These are phyloP conservation scores for Bradypodion pumilum DNA, from an alignment of 2,797 vertebrate species.

Conservation along the genomic window DNA sequence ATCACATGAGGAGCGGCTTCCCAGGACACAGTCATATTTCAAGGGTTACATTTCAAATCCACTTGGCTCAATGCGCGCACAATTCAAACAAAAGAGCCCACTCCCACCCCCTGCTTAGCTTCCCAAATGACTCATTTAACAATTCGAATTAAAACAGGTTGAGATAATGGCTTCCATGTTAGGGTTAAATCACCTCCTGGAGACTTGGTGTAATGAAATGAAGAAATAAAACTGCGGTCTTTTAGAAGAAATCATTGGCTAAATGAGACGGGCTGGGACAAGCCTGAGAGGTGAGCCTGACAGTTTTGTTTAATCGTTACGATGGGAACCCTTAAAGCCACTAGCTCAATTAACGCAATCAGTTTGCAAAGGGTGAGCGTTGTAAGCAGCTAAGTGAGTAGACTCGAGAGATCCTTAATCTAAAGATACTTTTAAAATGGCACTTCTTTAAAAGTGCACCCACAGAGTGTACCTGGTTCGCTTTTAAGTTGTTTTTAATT, in stretches of 20 bases:
- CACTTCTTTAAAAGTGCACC: neutral
- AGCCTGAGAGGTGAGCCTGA: conserved; percentile 1
- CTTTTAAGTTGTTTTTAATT: conserved; percentile 23
- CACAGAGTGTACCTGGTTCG: neutral
- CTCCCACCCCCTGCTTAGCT: neutral
- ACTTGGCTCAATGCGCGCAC: neutral
- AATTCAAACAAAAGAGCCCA: neutral
- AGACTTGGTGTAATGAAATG: conserved; percentile 55
- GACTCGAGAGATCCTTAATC: conserved; percentile 1
- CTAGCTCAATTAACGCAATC: conserved; percentile 47
- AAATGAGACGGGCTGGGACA: conserved; percentile 49
- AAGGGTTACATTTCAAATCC: conserved; percentile 48
- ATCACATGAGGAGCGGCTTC: neutral
- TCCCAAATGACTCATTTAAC: conserved; percentile 57
- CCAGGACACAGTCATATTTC: neutral
- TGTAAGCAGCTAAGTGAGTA: conserved; percentile 20
- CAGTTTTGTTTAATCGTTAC: conserved; percentile 28
- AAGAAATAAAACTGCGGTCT: conserved; percentile 36
- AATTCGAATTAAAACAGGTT: conserved; percentile 62
- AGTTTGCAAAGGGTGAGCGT: conserved; percentile 36
- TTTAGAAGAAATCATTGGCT: conserved; percentile 52
- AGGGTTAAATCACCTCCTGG: conserved; percentile 64
- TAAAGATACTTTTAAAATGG: conserved; percentile 29
- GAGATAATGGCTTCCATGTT: conserved; percentile 62
- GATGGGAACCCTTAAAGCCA: conserved; percentile 39